phyloP scores from a whole-genome alignment of 2,888 invertebrate species.

The Mythimna pallens region DNA sequence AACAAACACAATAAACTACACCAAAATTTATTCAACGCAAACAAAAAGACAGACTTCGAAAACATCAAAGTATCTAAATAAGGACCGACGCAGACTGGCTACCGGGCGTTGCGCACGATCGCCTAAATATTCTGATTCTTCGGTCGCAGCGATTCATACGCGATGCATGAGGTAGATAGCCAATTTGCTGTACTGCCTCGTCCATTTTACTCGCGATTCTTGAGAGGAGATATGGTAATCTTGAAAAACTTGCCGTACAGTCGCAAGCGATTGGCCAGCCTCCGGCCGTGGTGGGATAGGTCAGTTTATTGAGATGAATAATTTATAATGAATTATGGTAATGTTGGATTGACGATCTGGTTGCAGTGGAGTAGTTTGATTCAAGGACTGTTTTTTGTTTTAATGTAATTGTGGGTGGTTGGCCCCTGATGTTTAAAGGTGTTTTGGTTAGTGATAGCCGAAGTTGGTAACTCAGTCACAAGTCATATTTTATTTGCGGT shows the following conservation, averaged over 20 bases:
- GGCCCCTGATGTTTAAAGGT: conserved; percentile 15
- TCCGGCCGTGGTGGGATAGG: conserved; percentile 71
- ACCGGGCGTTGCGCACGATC: conserved; percentile 77
- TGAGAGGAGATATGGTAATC: conserved; percentile 86
- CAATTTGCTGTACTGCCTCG: conserved; percentile 78
- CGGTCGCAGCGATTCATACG: conserved; percentile 74
- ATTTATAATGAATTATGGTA: conserved; percentile 78
- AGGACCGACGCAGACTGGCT: conserved; percentile 75
- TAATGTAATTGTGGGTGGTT: conserved; percentile 23
- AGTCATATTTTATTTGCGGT: neutral
- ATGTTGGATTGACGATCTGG: conserved; percentile 68
- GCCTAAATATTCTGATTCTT: conserved; percentile 79
- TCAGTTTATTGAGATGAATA: conserved; percentile 75
- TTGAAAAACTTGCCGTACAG: conserved; percentile 73
- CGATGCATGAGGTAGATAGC: conserved; percentile 86
- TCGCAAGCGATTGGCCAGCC: conserved; percentile 63
- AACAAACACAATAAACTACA: conserved; percentile 47
- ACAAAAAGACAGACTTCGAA: conserved; percentile 50
- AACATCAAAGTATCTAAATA: conserved; percentile 78
- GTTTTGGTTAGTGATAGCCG: neutral
- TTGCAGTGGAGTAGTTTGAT: conserved; percentile 52
- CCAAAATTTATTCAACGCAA: conserved; percentile 57
- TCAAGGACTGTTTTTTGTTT: conserved; percentile 34
- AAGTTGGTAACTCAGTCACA: neutral
- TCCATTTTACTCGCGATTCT: conserved; percentile 76